phyloP scores from a whole-genome alignment of 2,113 vertebrate species.

The Tiliqua scincoides region DNA sequence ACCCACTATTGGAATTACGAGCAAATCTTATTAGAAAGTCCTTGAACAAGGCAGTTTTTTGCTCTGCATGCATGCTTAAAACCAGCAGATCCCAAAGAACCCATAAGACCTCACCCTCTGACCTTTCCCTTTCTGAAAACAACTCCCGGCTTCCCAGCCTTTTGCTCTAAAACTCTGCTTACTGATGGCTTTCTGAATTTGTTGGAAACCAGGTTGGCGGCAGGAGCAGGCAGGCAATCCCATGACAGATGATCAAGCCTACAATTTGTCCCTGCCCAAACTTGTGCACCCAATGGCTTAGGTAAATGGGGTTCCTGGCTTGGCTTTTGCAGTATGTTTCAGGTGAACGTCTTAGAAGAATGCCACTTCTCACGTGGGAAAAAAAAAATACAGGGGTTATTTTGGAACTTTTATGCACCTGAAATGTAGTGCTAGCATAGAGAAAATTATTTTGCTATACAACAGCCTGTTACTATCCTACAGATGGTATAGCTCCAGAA shows the following conservation, averaged over 20 bases:
- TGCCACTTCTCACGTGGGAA: not conserved
- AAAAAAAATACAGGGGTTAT: not conserved
- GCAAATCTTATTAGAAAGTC: not conserved
- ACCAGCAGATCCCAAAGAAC: not conserved
- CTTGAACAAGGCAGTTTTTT: not conserved
- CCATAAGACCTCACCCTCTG: not conserved
- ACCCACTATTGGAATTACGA: not conserved
- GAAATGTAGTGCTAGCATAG: too few relatives aligned
- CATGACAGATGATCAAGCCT: too few relatives aligned
- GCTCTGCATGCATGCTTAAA: not conserved
- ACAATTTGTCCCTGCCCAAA: not conserved
- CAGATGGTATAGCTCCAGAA: too few relatives aligned
- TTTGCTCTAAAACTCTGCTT: not conserved
- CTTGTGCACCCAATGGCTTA: not conserved
- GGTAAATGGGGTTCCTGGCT: not conserved
- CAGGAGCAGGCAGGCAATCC: not conserved
- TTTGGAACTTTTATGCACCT: not conserved
- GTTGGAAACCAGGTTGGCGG: not conserved
- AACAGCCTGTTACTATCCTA: too few relatives aligned
- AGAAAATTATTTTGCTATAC: too few relatives aligned
- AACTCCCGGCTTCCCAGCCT: too few relatives aligned
- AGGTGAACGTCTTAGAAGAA: not conserved
- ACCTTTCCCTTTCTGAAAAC: not conserved
- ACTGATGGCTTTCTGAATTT: not conserved
- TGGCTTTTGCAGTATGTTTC: not conserved